A percentile compares a stretch with the other conserved stretches of the same genome.
These are phyloP conservation scores for Aselliscus stoliczkanus DNA, from an alignment of 2,797 vertebrate species.

Conservation along the genomic window DNA sequence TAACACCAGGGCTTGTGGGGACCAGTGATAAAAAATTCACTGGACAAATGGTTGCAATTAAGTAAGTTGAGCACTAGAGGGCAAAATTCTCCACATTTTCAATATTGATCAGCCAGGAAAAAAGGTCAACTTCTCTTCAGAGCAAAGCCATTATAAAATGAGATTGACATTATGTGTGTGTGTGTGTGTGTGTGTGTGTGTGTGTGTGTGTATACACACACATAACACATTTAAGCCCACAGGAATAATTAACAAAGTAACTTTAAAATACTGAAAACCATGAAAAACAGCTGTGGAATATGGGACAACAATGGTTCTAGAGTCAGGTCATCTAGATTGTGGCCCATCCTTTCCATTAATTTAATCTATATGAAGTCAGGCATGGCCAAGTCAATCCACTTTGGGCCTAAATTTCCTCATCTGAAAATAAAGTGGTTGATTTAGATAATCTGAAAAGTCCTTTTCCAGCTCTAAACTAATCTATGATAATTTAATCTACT, in stretches of 20 bases:
- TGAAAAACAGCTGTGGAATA: not conserved
- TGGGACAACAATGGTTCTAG: not conserved
- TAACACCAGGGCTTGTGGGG: conserved; percentile 34
- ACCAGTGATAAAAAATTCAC: not conserved
- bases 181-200: no score
- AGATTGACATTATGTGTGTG: not conserved
- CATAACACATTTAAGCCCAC: not conserved
- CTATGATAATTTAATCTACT: not conserved
- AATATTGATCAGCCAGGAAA: not conserved
- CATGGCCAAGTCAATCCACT: not conserved
- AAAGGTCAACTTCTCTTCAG: not conserved
- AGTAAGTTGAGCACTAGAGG: conserved; percentile 63
- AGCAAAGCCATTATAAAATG: conserved; percentile 11
- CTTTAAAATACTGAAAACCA: conserved; percentile 6
- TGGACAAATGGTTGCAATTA: conserved; percentile 16
- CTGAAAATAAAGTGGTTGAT: conserved; percentile 32
- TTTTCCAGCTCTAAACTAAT: conserved; percentile 30
- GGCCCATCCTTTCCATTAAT: not conserved
- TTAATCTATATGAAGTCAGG: not conserved
- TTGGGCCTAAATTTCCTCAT: not conserved
- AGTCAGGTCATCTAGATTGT: not conserved
- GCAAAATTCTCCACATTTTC: conserved; percentile 53
- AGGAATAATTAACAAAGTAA: not conserved
- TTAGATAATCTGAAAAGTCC: not conserved
- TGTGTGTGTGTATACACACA: no score